Conservation (phyloP, 2,797 vertebrate species). For the Salarias fasciatus region DNA sequence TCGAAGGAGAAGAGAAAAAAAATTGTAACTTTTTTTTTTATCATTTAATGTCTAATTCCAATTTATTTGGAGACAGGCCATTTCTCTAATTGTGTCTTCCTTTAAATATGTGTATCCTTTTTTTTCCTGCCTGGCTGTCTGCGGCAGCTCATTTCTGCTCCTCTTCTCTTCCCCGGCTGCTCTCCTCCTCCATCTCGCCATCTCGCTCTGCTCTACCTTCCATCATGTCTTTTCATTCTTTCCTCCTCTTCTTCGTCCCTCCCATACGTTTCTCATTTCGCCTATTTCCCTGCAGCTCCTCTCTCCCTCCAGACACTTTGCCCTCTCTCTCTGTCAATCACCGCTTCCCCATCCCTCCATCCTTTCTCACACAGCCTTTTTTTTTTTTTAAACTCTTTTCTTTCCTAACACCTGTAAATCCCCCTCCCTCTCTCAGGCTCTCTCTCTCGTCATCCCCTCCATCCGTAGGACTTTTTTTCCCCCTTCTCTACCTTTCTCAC, state of each 20-base stretch:
- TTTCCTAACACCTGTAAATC: slow-evolving; percentile 39
- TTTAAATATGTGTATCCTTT: slow-evolving; percentile 57
- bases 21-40: slow-evolving; percentile 54
- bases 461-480: slow-evolving; percentile 13
- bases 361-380: slow-evolving; percentile 36
- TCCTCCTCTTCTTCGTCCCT: slow-evolving; percentile 14
- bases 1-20: slow-evolving; percentile 49
- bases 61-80: slow-evolving; percentile 72
- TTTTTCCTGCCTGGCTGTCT: slow-evolving; percentile 36
- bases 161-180: slow-evolving; percentile 5
- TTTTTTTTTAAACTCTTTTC: neutral
- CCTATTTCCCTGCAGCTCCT: slow-evolving; percentile 48
- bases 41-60: slow-evolving; percentile 77
- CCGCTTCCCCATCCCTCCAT: slow-evolving; percentile 26
- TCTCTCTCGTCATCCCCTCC: slow-evolving; percentile 3
- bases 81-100: slow-evolving; percentile 68
- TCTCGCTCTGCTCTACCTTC: slow-evolving; percentile 35
- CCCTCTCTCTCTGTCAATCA: slow-evolving; percentile 67
- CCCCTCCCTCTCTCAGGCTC: neutral
- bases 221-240: slow-evolving; percentile 1
- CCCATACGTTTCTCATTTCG: slow-evolving; percentile 36
- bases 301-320: slow-evolving; percentile 54
- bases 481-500: slow-evolving; percentile 28
- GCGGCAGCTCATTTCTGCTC: slow-evolving; percentile 27
- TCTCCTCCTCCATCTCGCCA: slow-evolving; percentile 15